Evolutionary conservation across 2,888 invertebrate species (phyloP).

Genomic region (Temnothorax unifasciatus): DNA sequence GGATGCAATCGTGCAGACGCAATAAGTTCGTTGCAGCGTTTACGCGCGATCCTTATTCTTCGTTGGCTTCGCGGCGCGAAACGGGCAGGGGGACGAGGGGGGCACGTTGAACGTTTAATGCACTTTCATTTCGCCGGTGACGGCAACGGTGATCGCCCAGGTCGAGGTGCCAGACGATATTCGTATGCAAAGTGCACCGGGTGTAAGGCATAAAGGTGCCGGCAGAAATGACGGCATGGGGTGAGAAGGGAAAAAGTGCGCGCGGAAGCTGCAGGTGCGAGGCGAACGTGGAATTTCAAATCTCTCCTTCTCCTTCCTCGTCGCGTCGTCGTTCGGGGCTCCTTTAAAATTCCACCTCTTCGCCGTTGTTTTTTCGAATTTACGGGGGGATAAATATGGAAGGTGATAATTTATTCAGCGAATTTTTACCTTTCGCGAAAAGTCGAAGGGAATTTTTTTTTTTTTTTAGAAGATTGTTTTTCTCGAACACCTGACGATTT

Average conservation of each 20-base stretch:
- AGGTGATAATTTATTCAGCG: constrained; percentile 28
- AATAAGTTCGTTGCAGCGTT: constrained; percentile 54
- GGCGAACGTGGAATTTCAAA: constrained; percentile 57
- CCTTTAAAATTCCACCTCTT: constrained; percentile 30
- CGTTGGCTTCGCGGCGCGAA: constrained; percentile 4
- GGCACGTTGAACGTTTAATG: constrained; percentile 65
- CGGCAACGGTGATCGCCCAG: constrained; percentile 41
- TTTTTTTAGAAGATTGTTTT: constrained; percentile 1
- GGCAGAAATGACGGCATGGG: constrained; percentile 48
- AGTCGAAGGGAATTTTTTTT: constrained; percentile 30
- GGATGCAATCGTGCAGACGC: constrained; percentile 46
- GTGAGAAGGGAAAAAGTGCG: constrained; percentile 2
- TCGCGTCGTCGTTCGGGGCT: neutral
- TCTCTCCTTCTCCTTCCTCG: constrained; percentile 12
- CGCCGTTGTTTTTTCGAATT: constrained; percentile 28
- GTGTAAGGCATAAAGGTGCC: constrained; percentile 50
- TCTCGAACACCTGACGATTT: neutral
- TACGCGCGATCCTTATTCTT: constrained; percentile 56
- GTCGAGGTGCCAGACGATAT: constrained; percentile 58
- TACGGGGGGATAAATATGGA: constrained; percentile 36
- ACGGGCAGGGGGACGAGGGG: neutral
- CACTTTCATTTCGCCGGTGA: constrained; percentile 69
- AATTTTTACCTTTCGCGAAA: constrained; percentile 17
- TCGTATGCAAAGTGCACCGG: constrained; percentile 71
- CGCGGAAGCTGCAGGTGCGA: constrained; percentile 49